Base-by-base conservation (phyloP, 2,888 invertebrate genomes). In the Odontomyia ornata region DNA sequence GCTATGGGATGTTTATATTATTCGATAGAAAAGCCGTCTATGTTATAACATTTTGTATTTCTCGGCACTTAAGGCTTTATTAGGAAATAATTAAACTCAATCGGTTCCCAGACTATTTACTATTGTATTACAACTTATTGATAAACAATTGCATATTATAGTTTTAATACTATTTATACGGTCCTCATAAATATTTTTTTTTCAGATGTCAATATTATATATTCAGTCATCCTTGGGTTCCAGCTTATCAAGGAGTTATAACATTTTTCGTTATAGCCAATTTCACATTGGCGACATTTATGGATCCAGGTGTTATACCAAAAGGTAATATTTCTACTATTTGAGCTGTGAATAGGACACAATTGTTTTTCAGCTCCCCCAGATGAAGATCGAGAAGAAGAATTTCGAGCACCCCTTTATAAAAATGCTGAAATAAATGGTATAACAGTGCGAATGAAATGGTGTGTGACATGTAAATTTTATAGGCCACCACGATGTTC, bases 401-500 rank as follows among this genome's bases (percentile, higher is more conserved):
- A 99, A 88, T 95, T 97, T 85, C 91, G 98, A 83, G 97, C 98
- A 79, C 97, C 97, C 11, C 89, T 99, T 79, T 99, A 98, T 88
- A 97, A 96, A 88, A 97, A 94, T 88, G 97, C 98, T 80, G 98
- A 99, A 88, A 98, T 99, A 82, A 97, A 98, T 88, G 98, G 98
- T 79, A 97, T 99, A 82, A 97, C 97, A 15, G 98, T 99, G 79
- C 93, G 99, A 80, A 99, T 99, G 99, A 99, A 99, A 89, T 99
- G 99, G 99, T 99, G 99, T 88, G 96, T 97, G 82, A 99, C 99
- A 1, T 99, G 99, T 89, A 97, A 98, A 89, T 99, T 99, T 90
- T 99, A 99, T 89, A 91, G 99, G 84, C 99, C 99, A 85, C 99
- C 99, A 80, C 91, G 99, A 84, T 98, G 99, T 88, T 98, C 98